phyloP scores from a whole-genome alignment of 1,140 invertebrate genomes.

The Odontomachus brunneus region DNA sequence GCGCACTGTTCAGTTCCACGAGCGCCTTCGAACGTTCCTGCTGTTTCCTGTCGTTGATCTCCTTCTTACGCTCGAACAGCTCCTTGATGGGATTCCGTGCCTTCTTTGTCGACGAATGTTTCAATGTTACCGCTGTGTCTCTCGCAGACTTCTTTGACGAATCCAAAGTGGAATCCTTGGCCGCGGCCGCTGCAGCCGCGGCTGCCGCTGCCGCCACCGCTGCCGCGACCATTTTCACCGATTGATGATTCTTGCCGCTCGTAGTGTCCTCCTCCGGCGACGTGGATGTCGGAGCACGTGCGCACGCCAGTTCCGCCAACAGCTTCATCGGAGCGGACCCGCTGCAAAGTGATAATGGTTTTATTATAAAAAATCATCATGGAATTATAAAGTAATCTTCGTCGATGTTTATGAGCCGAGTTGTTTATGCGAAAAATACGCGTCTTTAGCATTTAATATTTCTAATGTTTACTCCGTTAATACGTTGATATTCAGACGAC shows the following conservation, averaged over 20 bases:
- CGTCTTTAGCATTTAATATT: too few relatives aligned
- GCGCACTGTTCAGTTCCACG: conserved; percentile 57
- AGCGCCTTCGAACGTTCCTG: conserved; percentile 69
- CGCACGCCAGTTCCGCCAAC: conserved; percentile 83
- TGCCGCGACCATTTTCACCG: conserved; percentile 29
- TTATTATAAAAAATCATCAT: not conserved
- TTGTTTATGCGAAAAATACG: too few relatives aligned
- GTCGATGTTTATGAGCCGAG: too few relatives aligned
- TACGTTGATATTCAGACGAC: too few relatives aligned
- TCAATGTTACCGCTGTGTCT: conserved; percentile 41
- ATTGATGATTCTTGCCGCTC: conserved; percentile 46
- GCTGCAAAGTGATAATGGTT: conserved; percentile 70
- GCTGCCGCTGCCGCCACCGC: conserved; percentile 20
- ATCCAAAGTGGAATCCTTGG: conserved; percentile 38
- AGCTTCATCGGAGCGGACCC: conserved; percentile 84
- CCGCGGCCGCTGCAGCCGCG: conserved; percentile 48
- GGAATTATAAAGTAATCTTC: too few relatives aligned
- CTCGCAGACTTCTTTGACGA: conserved; percentile 25
- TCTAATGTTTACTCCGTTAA: too few relatives aligned
- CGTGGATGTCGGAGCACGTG: conserved; percentile 80
- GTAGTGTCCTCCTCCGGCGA: conserved; percentile 29
- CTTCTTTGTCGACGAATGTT: conserved; percentile 75
- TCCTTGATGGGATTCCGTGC: conserved; percentile 82
- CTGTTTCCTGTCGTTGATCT: conserved; percentile 80
- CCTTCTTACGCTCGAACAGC: conserved; percentile 83